These are phyloP conservation scores for Scomber scombrus DNA, from an alignment of 2,113 vertebrate genomes.

Conservation along the genomic window DNA sequence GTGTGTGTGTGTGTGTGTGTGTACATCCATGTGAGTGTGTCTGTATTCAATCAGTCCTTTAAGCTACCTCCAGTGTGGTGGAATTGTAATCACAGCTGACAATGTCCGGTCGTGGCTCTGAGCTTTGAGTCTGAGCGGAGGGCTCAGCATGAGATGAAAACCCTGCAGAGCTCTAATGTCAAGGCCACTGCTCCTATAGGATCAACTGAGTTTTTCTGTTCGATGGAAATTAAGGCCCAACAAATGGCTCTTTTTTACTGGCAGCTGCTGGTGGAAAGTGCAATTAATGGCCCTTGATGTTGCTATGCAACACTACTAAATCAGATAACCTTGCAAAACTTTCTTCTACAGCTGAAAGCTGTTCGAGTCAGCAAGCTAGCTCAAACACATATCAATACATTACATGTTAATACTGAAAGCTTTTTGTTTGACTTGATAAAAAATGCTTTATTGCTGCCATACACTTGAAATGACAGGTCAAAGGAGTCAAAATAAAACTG, in stretches of 20 bases:
- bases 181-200: constrained; percentile 27
- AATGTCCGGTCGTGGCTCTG: constrained; percentile 28
- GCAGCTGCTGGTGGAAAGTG: constrained; percentile 26
- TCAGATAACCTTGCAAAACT: constrained; percentile 5
- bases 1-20: background rate
- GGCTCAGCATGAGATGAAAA: constrained; percentile 52
- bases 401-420: too few relatives aligned
- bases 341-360: constrained; percentile 12
- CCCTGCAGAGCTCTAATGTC: constrained; percentile 54
- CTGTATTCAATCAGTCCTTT: constrained; percentile 22
- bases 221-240: constrained; percentile 50
- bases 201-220: constrained; percentile 17
- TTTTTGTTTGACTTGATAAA: background rate
- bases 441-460: background rate
- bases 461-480: background rate
- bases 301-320: constrained; percentile 43
- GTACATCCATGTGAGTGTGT: background rate
- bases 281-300: constrained; percentile 30
- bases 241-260: constrained; percentile 18
- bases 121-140: constrained; percentile 34
- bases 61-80: constrained; percentile 23
- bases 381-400: background rate
- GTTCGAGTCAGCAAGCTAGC: background rate
- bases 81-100: constrained; percentile 45
- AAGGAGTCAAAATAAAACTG: background rate